A percentile compares a stretch with the other conserved stretches of the same genome.
Conservation (phyloP, 2,888 invertebrate species). For the Chrysodeixis includens region DNA sequence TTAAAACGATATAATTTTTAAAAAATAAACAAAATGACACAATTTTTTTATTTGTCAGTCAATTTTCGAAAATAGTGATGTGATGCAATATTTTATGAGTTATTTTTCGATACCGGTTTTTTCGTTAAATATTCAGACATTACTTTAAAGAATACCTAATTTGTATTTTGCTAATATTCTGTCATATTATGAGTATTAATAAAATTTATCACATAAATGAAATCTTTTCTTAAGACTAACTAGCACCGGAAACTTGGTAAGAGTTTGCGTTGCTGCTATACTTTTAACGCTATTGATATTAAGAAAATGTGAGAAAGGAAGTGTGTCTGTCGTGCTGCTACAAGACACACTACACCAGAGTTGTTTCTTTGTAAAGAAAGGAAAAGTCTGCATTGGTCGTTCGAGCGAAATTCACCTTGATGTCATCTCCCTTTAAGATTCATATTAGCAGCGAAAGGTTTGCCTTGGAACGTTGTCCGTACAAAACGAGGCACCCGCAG, state of each 20-base stretch:
- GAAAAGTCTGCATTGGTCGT: constrained; percentile 70
- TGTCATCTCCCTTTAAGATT: constrained; percentile 77
- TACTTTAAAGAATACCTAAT: neutral
- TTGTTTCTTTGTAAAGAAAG: constrained; percentile 81
- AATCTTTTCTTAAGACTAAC: constrained; percentile 74
- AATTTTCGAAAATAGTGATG: constrained; percentile 73
- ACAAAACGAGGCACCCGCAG: constrained; percentile 85
- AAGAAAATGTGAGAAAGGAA: constrained; percentile 89
- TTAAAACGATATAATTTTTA: constrained; percentile 24
- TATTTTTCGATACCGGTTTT: constrained; percentile 33
- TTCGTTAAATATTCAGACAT: neutral
- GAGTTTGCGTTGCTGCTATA: constrained; percentile 80
- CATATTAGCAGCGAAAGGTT: constrained; percentile 83
- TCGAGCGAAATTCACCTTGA: constrained; percentile 80
- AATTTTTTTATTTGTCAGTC: constrained; percentile 46
- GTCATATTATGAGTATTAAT: constrained; percentile 52
- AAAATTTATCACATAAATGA: constrained; percentile 65
- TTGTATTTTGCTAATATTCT: neutral
- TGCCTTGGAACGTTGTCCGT: constrained; percentile 78
- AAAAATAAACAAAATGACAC: constrained; percentile 39
- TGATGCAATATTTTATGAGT: constrained; percentile 18
- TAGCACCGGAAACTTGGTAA: constrained; percentile 79
- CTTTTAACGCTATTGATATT: constrained; percentile 84
- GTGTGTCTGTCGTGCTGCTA: constrained; percentile 83
- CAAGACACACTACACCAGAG: constrained; percentile 77